Conservation (phyloP, 53 echinoderm and acorn worm species). For the Astropecten irregularis region DNA sequence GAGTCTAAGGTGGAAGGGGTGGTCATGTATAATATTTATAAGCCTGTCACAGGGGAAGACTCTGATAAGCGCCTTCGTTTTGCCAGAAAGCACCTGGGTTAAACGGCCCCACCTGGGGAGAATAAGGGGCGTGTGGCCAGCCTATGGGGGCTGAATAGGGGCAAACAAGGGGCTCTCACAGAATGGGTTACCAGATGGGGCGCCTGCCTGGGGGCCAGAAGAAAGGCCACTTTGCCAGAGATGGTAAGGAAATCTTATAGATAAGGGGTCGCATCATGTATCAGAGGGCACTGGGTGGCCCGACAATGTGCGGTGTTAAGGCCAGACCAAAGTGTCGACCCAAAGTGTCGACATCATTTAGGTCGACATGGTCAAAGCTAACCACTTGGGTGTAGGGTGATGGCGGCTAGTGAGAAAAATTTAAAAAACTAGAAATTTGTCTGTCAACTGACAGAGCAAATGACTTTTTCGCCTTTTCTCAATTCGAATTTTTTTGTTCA, state of each 20-base stretch:
- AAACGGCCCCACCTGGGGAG: not conserved
- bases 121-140: not conserved
- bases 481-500: too few relatives aligned
- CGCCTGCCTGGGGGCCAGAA: not conserved
- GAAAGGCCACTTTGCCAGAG: not conserved
- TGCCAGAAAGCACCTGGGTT: not conserved
- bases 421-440: too few relatives aligned
- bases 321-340: too few relatives aligned
- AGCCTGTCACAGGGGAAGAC: not conserved
- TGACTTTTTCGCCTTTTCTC: too few relatives aligned
- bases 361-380: too few relatives aligned
- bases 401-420: too few relatives aligned
- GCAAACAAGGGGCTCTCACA: not conserved
- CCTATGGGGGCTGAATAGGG: not conserved
- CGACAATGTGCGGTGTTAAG: too few relatives aligned
- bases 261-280: not conserved
- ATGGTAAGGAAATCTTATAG: not conserved
- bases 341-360: not conserved
- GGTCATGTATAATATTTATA: not conserved
- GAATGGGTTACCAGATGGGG: not conserved
- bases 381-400: too few relatives aligned
- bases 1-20: not conserved
- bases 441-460: too few relatives aligned
- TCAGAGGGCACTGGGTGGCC: too few relatives aligned
- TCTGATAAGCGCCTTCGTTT: not conserved